Evolutionary conservation across 2,113 vertebrate species (phyloP).

Genomic region (Hydrolagus affinis): DNA sequence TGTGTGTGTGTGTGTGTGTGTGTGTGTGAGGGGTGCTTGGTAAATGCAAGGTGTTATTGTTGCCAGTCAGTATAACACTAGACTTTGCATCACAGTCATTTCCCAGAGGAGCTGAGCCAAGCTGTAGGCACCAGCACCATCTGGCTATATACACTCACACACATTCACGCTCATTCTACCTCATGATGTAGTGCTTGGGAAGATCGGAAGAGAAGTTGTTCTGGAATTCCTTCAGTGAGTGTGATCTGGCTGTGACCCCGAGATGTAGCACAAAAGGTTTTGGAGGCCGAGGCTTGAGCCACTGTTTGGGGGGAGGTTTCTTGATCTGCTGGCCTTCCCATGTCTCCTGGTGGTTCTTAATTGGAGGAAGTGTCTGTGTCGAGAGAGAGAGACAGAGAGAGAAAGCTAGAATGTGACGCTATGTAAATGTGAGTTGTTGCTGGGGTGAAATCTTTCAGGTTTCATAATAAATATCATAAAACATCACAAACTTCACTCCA

Average conservation of each 20-base stretch:
- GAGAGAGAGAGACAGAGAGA: background rate
- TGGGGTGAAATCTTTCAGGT: no score
- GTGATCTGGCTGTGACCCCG: constrained; percentile 65
- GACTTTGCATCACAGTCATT: no score
- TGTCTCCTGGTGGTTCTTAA: constrained; percentile 45
- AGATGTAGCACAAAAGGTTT: constrained; percentile 61
- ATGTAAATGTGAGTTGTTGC: no score
- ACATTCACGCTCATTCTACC: constrained; percentile 18
- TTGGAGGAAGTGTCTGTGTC: constrained; percentile 71
- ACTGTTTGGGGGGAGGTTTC: background rate
- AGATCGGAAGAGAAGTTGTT: constrained; percentile 54
- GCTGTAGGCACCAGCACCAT: background rate
- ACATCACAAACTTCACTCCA: no score
- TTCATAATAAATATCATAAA: no score
- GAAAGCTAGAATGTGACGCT: no score
- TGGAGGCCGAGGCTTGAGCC: constrained; percentile 57
- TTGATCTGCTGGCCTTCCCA: constrained; percentile 37
- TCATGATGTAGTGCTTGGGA: constrained; percentile 49
- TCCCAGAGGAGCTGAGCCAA: no score
- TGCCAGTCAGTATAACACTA: no score
- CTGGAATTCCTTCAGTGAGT: constrained; percentile 57
- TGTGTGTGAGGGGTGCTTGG: no score
- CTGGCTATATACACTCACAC: constrained; percentile 49
- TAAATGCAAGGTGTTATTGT: no score
- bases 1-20: no score